These are phyloP conservation scores for Pedetes capensis DNA, from an alignment of 2,113 vertebrate species.

Conservation along the genomic window DNA sequence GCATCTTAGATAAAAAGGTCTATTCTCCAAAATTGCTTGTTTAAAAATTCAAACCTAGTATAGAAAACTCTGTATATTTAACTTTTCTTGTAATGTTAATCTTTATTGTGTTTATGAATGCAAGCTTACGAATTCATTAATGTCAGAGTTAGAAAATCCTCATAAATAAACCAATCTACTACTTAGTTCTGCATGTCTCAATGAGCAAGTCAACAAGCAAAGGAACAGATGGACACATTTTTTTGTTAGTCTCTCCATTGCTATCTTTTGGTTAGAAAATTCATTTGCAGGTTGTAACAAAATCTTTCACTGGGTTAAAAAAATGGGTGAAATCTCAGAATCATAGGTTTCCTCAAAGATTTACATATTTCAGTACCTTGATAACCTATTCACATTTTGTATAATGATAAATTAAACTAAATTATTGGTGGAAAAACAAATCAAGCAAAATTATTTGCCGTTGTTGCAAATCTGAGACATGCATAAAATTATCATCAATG, in stretches of 20 bases:
- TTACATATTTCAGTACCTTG: constrained; percentile 62
- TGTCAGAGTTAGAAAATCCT: constrained; percentile 82
- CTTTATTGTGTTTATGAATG: constrained; percentile 76
- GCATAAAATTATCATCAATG: constrained; percentile 79
- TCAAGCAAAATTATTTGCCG: constrained; percentile 81
- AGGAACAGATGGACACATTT: constrained; percentile 85
- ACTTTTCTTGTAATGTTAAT: constrained; percentile 66
- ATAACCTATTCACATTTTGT: constrained; percentile 70
- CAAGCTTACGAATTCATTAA: constrained; percentile 78
- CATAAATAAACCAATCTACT: constrained; percentile 86
- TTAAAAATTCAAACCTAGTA: constrained; percentile 37
- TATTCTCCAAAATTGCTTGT: constrained; percentile 25
- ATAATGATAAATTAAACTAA: constrained; percentile 66
- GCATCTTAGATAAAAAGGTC: not conserved
- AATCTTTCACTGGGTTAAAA: constrained; percentile 73
- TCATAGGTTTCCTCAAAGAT: constrained; percentile 66
- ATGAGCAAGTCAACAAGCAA: constrained; percentile 79
- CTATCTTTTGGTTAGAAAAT: constrained; percentile 80
- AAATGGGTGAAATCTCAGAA: constrained; percentile 72
- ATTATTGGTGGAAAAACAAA: constrained; percentile 75
- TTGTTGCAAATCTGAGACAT: constrained; percentile 77
- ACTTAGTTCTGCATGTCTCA: constrained; percentile 81
- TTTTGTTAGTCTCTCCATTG: constrained; percentile 83
- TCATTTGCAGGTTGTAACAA: constrained; percentile 74
- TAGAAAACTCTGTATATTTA: constrained; percentile 60